Evolutionary conservation across 2,797 vertebrate species (phyloP), one percentile per base, ranked within the genome.

Genomic region (Acanthurus leucopareius): DNA sequence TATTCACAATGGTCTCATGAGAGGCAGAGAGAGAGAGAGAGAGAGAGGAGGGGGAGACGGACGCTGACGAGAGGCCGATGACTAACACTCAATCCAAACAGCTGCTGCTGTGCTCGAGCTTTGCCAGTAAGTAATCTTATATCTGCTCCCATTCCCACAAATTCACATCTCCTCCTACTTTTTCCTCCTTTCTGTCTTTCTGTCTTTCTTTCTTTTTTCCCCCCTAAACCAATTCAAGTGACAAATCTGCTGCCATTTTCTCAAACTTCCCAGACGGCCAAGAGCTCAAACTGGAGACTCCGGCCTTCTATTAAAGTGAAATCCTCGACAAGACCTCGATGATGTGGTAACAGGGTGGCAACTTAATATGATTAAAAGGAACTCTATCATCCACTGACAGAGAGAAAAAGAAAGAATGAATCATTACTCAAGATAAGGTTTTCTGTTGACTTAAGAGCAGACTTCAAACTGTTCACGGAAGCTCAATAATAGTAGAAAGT

Each of bases 1-100:
- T 86, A 89, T 88, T 91, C 84, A 83, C 52, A 42, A 60, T 70
- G 53, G 51, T 68, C 85, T 86, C 90, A 77, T 69, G 86, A 69
- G 84, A 83, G 66, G 64, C 49, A n/a, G n/a, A n/a, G n/a, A n/a
- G n/a, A n/a, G n/a, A n/a, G n/a, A n/a, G n/a, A 38, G 70, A 51
- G 19, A 61, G 52, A n/a, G 14, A 42, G 72, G 3, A 47, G 40
- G 19, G 52, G 13, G 51, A 22, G 63, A 57, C 20, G 20, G 42
- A 20, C 22, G 15, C 7, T 5, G 67, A 38, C 15, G 69, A 73
- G 80, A 58, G 69, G 53, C n/a, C 28, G 49, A 81, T 91, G 89
- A 92, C 81, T 85, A 90, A 87, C 68, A 40, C 79, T 86, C 79
- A 73, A 20, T 86, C 80, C 68, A 83, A 91, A 87, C 93, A 94